Evolutionary conservation across 2,888 invertebrate genomes (phyloP), one percentile per base, ranked within the genome.

Genomic region (Lycaena phlaeas): DNA sequence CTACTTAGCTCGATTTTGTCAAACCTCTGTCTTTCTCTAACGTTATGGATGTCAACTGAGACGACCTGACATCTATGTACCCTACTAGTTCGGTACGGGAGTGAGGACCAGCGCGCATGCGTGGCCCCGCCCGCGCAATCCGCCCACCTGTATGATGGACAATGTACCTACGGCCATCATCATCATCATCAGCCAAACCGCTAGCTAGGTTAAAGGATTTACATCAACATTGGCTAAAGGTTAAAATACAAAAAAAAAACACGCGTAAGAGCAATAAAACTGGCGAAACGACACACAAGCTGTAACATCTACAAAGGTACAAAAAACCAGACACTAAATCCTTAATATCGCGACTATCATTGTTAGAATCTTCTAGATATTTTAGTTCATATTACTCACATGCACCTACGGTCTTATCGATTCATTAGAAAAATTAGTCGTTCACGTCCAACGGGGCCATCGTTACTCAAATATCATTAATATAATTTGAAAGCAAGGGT

Each of bases 111-210:
- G 45, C 46, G 66, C 82, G 82, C 82, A 79, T 79, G 82, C 82
- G 81, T 62, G 58, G 68, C 77, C 59, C 78, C 81, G 74, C 79
- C 82, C 69, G 73, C 53, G 59, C n/a, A 53, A 50, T 49, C 74
- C 82, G 79, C 81, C 81, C 81, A 81, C 78, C 77, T 77, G 78
- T 77, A 67, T 72, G 71, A 59, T 67, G 45, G 55, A 48, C 58
- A 57, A 61, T 57, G 55, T 71, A 67, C 71, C 71, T 68, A 70
- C 63, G 22, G 29, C n/a, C n/a, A n/a, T n/a, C n/a, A n/a, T n/a
- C n/a, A n/a, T n/a, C n/a, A n/a, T n/a, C n/a, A n/a, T n/a, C n/a
- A n/a, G n/a, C 40, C 34, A 42, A 39, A 37, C 28, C 27, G 41
- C 42, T 40, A 40, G 28, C 43, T 44, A 44, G 37, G 41, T 41